Evolutionary conservation across 2,888 invertebrate genomes (phyloP).

Genomic region (Polydrusus tereticollis): DNA sequence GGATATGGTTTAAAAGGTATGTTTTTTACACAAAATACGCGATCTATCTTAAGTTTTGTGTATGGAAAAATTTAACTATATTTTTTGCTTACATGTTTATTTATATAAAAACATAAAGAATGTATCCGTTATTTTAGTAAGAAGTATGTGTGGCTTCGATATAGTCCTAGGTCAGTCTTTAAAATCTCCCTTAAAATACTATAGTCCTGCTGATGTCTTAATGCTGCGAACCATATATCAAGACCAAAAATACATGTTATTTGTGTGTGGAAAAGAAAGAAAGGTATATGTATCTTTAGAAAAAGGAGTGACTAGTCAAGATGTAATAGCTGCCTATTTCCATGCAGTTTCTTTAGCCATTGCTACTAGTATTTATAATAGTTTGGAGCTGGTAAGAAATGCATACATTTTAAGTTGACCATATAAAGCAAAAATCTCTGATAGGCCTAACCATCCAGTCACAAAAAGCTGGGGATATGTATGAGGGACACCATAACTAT

Average conservation of each 20-base stretch:
- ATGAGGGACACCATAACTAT: too few species aligned
- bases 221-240: constrained; percentile 67
- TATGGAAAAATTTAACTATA: background rate
- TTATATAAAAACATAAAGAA: too few species aligned
- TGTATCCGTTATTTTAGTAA: constrained; percentile 71
- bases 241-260: constrained; percentile 70
- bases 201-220: constrained; percentile 62
- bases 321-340: constrained; percentile 78
- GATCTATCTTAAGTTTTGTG: too few species aligned
- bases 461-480: too few species aligned
- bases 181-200: constrained; percentile 54
- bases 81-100: too few species aligned
- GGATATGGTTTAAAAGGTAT: constrained; percentile 68
- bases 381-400: constrained; percentile 60
- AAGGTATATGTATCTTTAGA: constrained; percentile 72
- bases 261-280: constrained; percentile 67
- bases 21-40: background rate
- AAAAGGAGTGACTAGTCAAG: constrained; percentile 68
- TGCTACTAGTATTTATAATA: constrained; percentile 62
- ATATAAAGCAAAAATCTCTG: too few species aligned
- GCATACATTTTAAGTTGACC: constrained; percentile 8
- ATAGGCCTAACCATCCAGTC: too few species aligned
- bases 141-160: constrained; percentile 73
- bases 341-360: constrained; percentile 74
- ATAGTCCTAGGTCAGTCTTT: constrained; percentile 74